A percentile compares a stretch with the other conserved stretches of the same genome.
Evolutionary conservation across 2,888 invertebrate genomes (phyloP).

Genomic region (Opisthograptis luteolata): DNA sequence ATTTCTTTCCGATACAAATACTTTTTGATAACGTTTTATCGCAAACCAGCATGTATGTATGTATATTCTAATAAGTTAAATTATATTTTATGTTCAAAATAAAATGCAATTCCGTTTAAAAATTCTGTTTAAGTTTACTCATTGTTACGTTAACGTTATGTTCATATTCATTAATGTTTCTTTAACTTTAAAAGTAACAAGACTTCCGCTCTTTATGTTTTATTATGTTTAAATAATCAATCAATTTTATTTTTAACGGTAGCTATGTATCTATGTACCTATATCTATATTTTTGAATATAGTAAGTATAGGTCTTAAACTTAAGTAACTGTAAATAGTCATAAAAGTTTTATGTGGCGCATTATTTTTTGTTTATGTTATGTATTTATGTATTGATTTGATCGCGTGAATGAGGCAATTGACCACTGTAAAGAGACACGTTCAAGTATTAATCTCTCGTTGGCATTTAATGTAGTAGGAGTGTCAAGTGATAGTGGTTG

Average conservation of each 20-base stretch:
- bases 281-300: constrained; percentile 81
- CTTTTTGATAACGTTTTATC: constrained; percentile 5
- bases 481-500: constrained; percentile 32
- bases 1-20: neutral
- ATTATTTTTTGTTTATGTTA: constrained; percentile 72
- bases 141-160: constrained; percentile 50
- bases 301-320: constrained; percentile 73
- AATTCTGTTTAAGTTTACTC: constrained; percentile 46
- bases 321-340: constrained; percentile 80
- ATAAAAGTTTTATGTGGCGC: constrained; percentile 81
- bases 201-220: constrained; percentile 71
- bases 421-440: constrained; percentile 51
- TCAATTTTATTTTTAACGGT: constrained; percentile 74
- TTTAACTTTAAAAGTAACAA: constrained; percentile 52
- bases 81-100: constrained; percentile 15
- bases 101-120: constrained; percentile 20
- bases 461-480: constrained; percentile 33
- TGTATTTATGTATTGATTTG: constrained; percentile 76
- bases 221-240: constrained; percentile 56
- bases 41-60: constrained; percentile 3
- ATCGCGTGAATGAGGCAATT: constrained; percentile 57
- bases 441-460: constrained; percentile 31
- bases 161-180: constrained; percentile 41
- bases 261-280: constrained; percentile 80
- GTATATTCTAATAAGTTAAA: constrained; percentile 7